Conservation (phyloP, 2,113 vertebrate species). For the Leptocoma aspasia region DNA sequence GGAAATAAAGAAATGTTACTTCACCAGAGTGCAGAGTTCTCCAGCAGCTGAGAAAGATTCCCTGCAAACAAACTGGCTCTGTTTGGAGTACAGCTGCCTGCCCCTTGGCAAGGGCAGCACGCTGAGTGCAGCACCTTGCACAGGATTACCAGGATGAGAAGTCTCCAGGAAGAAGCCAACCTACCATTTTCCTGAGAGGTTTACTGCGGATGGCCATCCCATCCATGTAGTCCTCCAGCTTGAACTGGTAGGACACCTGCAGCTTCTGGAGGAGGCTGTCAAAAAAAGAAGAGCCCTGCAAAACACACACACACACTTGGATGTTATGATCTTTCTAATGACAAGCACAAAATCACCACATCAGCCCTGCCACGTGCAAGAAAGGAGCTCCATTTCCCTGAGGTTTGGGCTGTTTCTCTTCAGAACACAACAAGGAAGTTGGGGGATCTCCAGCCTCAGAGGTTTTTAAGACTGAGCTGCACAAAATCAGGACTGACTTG, state of each 20-base stretch:
- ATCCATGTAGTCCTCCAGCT: constrained; percentile 95
- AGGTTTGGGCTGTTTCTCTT: neutral
- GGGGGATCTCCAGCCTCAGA: neutral
- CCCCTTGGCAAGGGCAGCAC: neutral
- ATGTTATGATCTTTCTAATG: neutral
- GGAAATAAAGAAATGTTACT: neutral
- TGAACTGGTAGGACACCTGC: constrained; percentile 92
- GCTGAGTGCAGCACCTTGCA: neutral
- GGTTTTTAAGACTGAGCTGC: neutral
- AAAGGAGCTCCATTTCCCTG: neutral
- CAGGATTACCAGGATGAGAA: neutral
- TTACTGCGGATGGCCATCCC: constrained; percentile 92
- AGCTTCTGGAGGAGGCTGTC: constrained; percentile 92
- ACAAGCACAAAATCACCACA: neutral
- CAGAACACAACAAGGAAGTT: neutral
- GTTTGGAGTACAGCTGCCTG: neutral
- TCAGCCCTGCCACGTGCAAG: neutral
- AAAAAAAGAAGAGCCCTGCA: constrained; percentile 91
- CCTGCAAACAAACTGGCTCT: neutral
- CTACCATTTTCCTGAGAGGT: constrained; percentile 90
- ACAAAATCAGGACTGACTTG: neutral
- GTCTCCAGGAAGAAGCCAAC: neutral
- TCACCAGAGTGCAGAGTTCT: neutral
- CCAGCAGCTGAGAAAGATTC: neutral
- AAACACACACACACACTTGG: neutral